Evolutionary conservation across 2,888 invertebrate species (phyloP).

Genomic region (Dioctria linearis): DNA sequence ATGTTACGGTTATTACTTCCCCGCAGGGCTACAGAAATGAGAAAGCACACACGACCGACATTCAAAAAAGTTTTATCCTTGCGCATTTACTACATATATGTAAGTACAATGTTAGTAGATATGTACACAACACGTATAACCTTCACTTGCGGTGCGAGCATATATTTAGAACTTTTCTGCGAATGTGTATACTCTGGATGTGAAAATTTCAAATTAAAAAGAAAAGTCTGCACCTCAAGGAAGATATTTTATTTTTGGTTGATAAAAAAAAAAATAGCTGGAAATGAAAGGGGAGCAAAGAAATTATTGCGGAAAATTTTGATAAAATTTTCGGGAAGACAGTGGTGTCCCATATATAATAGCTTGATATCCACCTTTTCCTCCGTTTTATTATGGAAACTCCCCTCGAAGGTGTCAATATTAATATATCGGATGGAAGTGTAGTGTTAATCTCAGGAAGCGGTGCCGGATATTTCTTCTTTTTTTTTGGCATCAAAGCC

Average conservation of each 20-base stretch:
- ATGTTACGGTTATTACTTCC: conserved; percentile 56
- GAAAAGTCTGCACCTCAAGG: conserved; percentile 39
- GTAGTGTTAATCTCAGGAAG: too few species aligned
- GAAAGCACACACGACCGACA: conserved; percentile 13
- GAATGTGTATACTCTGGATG: neutral
- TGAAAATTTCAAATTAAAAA: conserved; percentile 40
- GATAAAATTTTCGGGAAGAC: conserved; percentile 34
- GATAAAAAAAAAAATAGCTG: conserved; percentile 3
- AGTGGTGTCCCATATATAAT: conserved; percentile 20
- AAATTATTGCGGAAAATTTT: conserved; percentile 41
- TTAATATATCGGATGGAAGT: conserved; percentile 9
- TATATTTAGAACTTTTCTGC: conserved; percentile 44
- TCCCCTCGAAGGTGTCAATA: conserved; percentile 16
- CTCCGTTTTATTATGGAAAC: neutral
- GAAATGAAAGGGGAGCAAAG: conserved; percentile 31
- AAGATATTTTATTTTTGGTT: neutral
- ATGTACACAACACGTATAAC: too few species aligned
- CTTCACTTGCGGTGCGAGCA: conserved; percentile 13
- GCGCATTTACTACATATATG: neutral
- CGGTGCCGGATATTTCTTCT: too few species aligned
- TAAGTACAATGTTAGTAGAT: neutral
- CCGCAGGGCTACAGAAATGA: conserved; percentile 29
- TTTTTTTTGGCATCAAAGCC: too few species aligned
- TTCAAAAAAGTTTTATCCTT: conserved; percentile 43
- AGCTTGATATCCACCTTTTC: neutral